Conservation (phyloP, 2,797 vertebrate genomes). For the Pantherophis vulpinus region DNA sequence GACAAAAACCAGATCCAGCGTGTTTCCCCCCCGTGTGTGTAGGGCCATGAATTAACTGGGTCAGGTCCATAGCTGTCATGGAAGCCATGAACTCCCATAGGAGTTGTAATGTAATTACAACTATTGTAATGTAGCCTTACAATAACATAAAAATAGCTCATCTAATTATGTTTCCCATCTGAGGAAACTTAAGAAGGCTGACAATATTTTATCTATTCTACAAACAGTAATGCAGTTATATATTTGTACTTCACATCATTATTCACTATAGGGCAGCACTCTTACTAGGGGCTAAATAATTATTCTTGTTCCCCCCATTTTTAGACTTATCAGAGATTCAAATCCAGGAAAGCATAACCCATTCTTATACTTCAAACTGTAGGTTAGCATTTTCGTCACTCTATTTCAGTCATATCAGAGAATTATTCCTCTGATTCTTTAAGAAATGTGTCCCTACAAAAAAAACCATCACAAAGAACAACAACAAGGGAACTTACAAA, state of each 20-base stretch:
- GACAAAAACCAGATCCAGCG: too few species aligned
- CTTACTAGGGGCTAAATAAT: slow-evolving; percentile 36
- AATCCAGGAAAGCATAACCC: neutral
- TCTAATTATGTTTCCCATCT: neutral
- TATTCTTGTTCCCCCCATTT: slow-evolving; percentile 17
- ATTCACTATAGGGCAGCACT: neutral
- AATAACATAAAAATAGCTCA: neutral
- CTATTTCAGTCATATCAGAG: neutral
- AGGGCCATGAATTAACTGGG: too few species aligned
- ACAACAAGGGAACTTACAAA: neutral
- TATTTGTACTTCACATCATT: neutral
- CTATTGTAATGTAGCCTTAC: neutral
- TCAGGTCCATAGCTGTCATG: too few species aligned
- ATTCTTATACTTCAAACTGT: neutral
- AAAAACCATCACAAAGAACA: neutral
- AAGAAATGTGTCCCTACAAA: neutral
- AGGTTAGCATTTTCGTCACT: neutral
- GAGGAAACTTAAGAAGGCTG: neutral
- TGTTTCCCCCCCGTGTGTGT: too few species aligned
- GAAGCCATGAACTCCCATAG: too few species aligned
- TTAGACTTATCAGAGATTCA: slow-evolving; percentile 24
- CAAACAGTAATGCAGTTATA: neutral
- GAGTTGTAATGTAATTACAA: too few species aligned
- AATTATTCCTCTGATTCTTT: neutral
- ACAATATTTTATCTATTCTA: neutral